These are phyloP conservation scores for Drosophila aldrichi DNA, from an alignment of 2,888 invertebrate species.

Conservation along the genomic window DNA sequence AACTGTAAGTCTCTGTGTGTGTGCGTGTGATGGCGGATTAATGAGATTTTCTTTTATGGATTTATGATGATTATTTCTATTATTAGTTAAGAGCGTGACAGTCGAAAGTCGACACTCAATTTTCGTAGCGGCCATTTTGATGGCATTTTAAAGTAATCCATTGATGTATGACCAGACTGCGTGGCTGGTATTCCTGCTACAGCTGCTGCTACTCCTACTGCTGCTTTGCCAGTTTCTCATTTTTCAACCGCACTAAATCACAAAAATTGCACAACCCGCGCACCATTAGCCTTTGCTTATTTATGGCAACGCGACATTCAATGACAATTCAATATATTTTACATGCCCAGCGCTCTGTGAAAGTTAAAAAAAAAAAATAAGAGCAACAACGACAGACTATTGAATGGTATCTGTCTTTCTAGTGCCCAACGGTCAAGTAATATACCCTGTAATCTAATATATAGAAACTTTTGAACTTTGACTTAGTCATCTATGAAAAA, in stretches of 20 bases:
- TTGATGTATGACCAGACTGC: constrained; percentile 62
- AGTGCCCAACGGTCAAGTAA: constrained; percentile 50
- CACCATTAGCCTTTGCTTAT: constrained; percentile 72
- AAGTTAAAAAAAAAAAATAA: constrained; percentile 13
- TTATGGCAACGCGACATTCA: constrained; percentile 73
- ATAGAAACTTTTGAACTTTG: too few species aligned
- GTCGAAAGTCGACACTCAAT: constrained; percentile 42
- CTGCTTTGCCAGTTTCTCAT: constrained; percentile 24
- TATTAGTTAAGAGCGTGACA: constrained; percentile 72
- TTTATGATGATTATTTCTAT: constrained; percentile 76
- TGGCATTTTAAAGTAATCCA: constrained; percentile 74
- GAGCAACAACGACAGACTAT: neutral
- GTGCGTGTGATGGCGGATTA: constrained; percentile 54
- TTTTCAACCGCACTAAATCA: constrained; percentile 67
- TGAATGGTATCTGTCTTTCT: constrained; percentile 32
- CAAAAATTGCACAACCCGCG: constrained; percentile 73
- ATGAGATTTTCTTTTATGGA: constrained; percentile 78
- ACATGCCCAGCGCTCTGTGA: constrained; percentile 28
- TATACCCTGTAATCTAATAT: neutral
- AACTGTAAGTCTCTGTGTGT: neutral
- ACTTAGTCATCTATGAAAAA: too few species aligned
- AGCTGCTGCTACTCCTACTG: constrained; percentile 3
- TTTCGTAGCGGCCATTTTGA: constrained; percentile 29
- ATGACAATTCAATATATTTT: constrained; percentile 78
- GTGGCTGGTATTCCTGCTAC: constrained; percentile 22